Evolutionary conservation across 1,140 invertebrate species (phyloP), one percentile per base, ranked within the genome.

Genomic region (Drosophila neocordata): DNA sequence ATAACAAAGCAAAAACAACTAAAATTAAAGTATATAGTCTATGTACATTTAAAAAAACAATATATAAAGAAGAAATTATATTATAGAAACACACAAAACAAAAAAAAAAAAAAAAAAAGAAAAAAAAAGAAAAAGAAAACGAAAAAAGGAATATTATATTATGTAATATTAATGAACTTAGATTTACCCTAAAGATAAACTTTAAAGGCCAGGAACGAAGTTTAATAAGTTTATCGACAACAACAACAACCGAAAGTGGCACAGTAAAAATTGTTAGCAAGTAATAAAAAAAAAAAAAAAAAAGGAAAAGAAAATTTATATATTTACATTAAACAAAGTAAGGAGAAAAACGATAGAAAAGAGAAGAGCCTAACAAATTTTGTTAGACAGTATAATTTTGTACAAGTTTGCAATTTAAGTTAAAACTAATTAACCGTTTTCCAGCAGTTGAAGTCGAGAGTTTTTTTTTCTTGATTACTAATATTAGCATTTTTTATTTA

Each of bases 341-440:
- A 31, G 52, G 13, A 52, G 12, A 15, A 48, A 20, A 2, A 48
- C 3, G 6, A 7, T 31, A 31, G 5, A 6, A 9, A 52, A 62
- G 44, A 78, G 63, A 62, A 65, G 79, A 71, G 67, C 74, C 41
- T 48, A 88, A 88, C 48, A 66, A 71, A 48, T 48, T 61, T 77
- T 56, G 58, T 74, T 61, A 75, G 57, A 75, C 48, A 31, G 38
- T 89, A 88, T 87, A 62, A 77, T 88, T 87, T 88, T 87, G 82
- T 87, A 87, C 51, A 88, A 88, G 82, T 85, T 87, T 62, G 82
- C 78, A 88, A 88, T 79, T 88, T 79, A 79, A 77, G 69, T 88
- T 88, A 65, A 73, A 31, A 57, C 65, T 56, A 59, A 66, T 52
- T 6, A 31, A 69, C 60, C 72, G 68, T 64, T 71, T 81, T 74